Conservation (phyloP, 2,113 vertebrate genomes). For the Euleptes europaea region DNA sequence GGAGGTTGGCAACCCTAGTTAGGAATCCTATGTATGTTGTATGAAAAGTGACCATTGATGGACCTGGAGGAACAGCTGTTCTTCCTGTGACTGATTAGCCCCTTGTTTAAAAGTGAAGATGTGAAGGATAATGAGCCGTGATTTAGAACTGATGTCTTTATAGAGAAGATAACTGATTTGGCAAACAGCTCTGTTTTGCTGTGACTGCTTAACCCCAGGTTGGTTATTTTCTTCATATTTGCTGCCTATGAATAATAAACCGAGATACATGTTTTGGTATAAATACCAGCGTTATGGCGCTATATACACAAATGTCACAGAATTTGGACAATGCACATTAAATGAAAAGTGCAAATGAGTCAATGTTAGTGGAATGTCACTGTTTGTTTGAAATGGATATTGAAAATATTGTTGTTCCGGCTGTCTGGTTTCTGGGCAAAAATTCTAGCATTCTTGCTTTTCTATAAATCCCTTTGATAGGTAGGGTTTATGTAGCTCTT, state of each 20-base stretch:
- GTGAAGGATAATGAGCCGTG: conserved; percentile 17
- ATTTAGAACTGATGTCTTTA: not conserved
- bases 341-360: conserved; percentile 4
- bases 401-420: not conserved
- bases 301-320: not conserved
- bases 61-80: not conserved
- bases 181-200: not conserved
- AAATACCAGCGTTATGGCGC: conserved; percentile 1
- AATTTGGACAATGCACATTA: not conserved
- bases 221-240: not conserved
- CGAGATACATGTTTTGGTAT: not conserved
- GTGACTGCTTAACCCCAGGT: not conserved
- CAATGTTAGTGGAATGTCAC: not conserved
- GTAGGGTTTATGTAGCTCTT: not conserved
- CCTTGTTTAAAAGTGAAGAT: not conserved
- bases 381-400: conserved; percentile 13
- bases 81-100: conserved; percentile 5
- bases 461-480: not conserved
- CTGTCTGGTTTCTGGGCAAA: conserved; percentile 20
- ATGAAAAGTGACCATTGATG: not conserved
- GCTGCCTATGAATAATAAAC: not conserved
- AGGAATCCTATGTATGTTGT: not conserved
- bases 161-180: not conserved
- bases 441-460: not conserved
- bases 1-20: too few species aligned